These are phyloP conservation scores for Anhinga rufa DNA, from an alignment of 2,113 vertebrate species.

Conservation along the genomic window DNA sequence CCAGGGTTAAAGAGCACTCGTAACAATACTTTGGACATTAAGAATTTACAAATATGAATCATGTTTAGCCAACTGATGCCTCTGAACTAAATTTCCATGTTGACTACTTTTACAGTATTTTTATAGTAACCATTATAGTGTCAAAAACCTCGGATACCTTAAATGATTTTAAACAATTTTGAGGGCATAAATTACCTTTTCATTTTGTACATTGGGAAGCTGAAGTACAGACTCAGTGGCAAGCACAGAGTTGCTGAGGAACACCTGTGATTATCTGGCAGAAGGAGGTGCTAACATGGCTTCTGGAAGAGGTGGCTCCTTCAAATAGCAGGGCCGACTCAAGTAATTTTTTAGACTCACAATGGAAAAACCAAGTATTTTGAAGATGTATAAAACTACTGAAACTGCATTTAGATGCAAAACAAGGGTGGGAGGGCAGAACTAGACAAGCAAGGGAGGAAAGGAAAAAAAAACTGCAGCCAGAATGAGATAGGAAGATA, in stretches of 20 bases:
- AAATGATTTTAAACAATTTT: not conserved
- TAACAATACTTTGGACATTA: not conserved
- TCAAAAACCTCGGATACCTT: not conserved
- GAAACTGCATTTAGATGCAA: not conserved
- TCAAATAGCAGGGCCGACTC: not conserved
- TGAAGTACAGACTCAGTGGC: not conserved
- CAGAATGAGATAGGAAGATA: not conserved
- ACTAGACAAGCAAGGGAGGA: not conserved
- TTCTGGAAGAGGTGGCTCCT: not conserved
- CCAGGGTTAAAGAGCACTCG: not conserved
- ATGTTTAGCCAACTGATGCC: not conserved
- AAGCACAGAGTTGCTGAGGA: not conserved
- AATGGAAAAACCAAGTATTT: not conserved
- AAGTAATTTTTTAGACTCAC: not conserved
- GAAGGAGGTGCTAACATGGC: rapidly evolving
- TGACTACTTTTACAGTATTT: not conserved
- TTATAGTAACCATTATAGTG: not conserved
- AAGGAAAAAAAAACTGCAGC: not conserved
- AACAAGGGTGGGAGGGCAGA: not conserved
- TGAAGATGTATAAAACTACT: not conserved
- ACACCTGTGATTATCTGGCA: not conserved
- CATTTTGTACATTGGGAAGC: not conserved
- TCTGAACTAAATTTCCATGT: not conserved
- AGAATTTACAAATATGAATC: not conserved
- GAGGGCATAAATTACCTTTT: not conserved